Percentiles rank a stretch among this genome's conserved stretches.
Evolutionary conservation across 1,140 invertebrate genomes (phyloP).

Genomic region (Onthophagus taurus): DNA sequence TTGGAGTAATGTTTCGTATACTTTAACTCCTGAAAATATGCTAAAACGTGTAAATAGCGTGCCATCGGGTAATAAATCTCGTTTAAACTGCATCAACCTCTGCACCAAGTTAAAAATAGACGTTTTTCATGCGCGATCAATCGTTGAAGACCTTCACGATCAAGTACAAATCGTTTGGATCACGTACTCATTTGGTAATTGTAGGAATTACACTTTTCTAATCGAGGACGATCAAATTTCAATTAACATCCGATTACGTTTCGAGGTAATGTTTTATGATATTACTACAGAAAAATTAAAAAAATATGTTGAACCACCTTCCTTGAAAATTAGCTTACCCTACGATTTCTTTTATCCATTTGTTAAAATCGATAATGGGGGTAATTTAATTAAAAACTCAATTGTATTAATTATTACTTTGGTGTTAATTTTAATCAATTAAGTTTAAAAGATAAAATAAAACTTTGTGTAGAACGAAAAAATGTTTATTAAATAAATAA

Average conservation of each 20-base stretch:
- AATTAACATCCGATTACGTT: conserved; percentile 16
- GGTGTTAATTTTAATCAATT: too few species aligned
- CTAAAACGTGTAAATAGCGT: conserved; percentile 19
- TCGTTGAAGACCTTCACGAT: conserved; percentile 21
- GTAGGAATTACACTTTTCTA: conserved; percentile 11
- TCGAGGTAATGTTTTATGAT: conserved; percentile 29
- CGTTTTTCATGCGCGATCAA: conserved; percentile 29
- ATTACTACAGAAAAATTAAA: conserved; percentile 24
- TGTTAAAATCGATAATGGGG: conserved; percentile 25
- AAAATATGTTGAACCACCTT: conserved; percentile 28
- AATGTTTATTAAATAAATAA: too few species aligned
- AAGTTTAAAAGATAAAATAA: too few species aligned
- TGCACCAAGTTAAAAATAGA: conserved; percentile 22
- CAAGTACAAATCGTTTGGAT: conserved; percentile 31
- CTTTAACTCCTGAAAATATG: conserved; percentile 41
- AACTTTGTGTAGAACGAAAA: too few species aligned
- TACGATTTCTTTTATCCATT: conserved; percentile 38
- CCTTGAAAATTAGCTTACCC: conserved; percentile 30
- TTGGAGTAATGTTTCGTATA: conserved; percentile 45
- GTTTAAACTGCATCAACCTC: conserved; percentile 25
- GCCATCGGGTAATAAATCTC: conserved; percentile 17
- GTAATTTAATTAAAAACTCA: too few species aligned
- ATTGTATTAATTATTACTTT: too few species aligned
- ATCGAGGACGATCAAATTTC: conserved; percentile 2
- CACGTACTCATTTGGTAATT: conserved; percentile 18